Conservation (phyloP, 2,888 invertebrate species). For the Agapetus fuscipes region DNA sequence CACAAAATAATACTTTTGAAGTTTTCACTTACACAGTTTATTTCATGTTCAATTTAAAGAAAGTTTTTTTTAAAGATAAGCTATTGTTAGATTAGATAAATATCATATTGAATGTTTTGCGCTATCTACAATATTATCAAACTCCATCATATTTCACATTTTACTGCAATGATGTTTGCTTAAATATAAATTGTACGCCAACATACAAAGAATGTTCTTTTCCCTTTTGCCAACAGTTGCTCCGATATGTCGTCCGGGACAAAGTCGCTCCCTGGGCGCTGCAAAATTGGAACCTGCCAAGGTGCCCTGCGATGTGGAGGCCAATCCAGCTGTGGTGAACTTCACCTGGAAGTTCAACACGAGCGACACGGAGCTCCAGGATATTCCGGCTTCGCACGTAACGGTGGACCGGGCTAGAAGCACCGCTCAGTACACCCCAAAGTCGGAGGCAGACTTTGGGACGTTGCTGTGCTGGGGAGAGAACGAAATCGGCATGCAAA, state of each 20-base stretch:
- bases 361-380: slow-evolving; percentile 53
- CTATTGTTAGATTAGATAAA: no score
- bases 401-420: slow-evolving; percentile 54
- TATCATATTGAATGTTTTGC: no score
- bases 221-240: no score
- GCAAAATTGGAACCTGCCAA: slow-evolving; percentile 59
- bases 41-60: no score
- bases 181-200: no score
- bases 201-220: no score
- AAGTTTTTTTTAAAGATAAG: no score
- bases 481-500: slow-evolving; percentile 63
- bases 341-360: slow-evolving; percentile 74
- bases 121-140: no score
- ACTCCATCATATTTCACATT: no score
- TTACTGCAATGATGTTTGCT: no score
- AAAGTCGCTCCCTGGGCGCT: slow-evolving; percentile 60
- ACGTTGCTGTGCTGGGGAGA: slow-evolving; percentile 64
- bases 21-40: no score
- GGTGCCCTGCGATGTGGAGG: slow-evolving; percentile 64
- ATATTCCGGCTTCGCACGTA: slow-evolving; percentile 54
- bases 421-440: slow-evolving; percentile 59
- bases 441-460: slow-evolving; percentile 61
- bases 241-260: slow-evolving; percentile 61
- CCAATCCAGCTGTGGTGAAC: slow-evolving; percentile 58
- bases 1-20: no score